phyloP scores from a whole-genome alignment of 2,113 vertebrate species.

The Delphinapterus leucas region DNA sequence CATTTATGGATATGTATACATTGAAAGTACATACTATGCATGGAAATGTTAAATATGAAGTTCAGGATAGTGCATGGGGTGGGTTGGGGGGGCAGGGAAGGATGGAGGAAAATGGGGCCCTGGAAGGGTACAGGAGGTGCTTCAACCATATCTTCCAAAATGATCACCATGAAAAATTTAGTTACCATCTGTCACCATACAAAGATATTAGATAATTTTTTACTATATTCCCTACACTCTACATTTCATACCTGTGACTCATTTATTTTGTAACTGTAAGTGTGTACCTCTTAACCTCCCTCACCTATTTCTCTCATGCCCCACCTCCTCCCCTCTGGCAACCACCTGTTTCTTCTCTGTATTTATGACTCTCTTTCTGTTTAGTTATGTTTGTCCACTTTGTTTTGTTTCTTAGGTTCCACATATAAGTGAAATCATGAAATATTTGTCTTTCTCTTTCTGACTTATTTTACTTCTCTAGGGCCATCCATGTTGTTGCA shows the following conservation, averaged over 20 bases:
- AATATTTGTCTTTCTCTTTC: neutral
- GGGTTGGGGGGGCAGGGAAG: neutral
- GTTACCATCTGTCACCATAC: neutral
- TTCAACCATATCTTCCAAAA: neutral
- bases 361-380: neutral
- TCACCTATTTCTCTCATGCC: no score
- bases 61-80: neutral
- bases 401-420: neutral
- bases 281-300: no score
- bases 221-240: neutral
- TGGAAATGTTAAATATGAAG: slow-evolving; percentile 8
- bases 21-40: neutral
- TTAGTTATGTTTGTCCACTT: neutral
- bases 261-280: no score
- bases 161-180: neutral
- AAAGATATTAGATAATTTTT: neutral
- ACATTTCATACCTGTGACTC: neutral
- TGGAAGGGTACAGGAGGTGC: neutral
- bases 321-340: no score
- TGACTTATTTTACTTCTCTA: neutral
- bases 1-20: neutral
- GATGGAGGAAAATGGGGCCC: neutral
- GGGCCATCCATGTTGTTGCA: neutral
- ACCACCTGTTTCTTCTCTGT: no score
- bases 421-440: neutral